Evolutionary conservation across 2,113 vertebrate species (phyloP).

Genomic region (Dromiciops gliroides): DNA sequence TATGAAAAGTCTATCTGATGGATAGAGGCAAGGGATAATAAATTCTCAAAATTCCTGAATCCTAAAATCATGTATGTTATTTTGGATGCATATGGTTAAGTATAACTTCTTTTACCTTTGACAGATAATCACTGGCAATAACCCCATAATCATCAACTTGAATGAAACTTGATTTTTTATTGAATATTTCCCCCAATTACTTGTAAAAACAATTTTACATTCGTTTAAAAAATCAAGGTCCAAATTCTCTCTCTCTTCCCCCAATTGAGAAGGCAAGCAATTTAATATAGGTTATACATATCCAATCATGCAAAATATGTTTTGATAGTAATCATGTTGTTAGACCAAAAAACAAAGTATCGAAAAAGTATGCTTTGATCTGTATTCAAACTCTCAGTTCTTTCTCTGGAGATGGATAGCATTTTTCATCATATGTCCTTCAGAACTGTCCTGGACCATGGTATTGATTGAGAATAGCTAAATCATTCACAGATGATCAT

Average conservation of each 20-base stretch:
- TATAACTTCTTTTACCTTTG: not conserved
- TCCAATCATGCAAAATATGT: no score
- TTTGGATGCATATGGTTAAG: not conserved
- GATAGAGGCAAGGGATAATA: not conserved
- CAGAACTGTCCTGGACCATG: not conserved
- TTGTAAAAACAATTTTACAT: not conserved
- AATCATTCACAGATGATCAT: not conserved
- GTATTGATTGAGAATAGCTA: not conserved
- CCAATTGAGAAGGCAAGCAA: no score
- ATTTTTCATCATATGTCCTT: not conserved
- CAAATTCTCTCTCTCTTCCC: not conserved
- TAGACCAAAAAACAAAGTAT: not conserved
- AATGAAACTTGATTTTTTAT: not conserved
- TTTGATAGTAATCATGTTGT: no score
- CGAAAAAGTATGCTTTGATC: not conserved
- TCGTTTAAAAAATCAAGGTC: not conserved
- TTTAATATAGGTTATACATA: no score
- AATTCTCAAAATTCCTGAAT: not conserved
- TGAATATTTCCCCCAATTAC: not conserved
- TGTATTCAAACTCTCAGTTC: no score
- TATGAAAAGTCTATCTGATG: not conserved
- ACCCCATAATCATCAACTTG: not conserved
- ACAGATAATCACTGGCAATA: not conserved
- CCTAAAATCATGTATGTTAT: not conserved
- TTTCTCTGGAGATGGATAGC: no score